phyloP scores from a whole-genome alignment of 2,888 invertebrate genomes.

The Nesidiocoris tenuis region DNA sequence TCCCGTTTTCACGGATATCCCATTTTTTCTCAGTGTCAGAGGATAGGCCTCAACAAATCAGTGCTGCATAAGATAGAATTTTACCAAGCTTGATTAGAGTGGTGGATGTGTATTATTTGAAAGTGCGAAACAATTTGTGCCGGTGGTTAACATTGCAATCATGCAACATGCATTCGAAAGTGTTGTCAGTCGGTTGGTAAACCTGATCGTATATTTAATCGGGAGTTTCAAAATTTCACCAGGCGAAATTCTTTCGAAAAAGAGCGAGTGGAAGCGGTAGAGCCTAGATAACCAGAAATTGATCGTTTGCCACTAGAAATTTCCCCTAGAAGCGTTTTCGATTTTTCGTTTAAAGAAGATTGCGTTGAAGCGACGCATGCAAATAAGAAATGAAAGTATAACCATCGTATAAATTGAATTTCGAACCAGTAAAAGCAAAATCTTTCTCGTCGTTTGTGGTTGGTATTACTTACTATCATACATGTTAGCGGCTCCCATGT shows the following conservation, averaged over 20 bases:
- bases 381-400: constrained; percentile 3
- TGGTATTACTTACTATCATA: constrained; percentile 48
- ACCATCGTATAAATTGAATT: constrained; percentile 28
- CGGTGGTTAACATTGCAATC: neutral
- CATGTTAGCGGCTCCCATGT: constrained; percentile 48
- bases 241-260: neutral
- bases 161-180: neutral
- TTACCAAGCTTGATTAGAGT: neutral
- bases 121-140: neutral
- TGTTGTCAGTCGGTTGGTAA: neutral
- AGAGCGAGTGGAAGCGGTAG: neutral
- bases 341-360: neutral
- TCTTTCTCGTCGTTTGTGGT: constrained; percentile 40
- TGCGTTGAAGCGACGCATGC: constrained; percentile 21
- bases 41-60: too few relatives aligned
- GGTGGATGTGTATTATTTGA: neutral
- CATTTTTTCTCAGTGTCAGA: too few relatives aligned
- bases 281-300: too few relatives aligned
- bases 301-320: neutral
- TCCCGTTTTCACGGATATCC: too few relatives aligned
- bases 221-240: too few relatives aligned
- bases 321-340: neutral
- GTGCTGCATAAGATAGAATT: neutral
- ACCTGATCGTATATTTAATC: too few relatives aligned
- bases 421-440: constrained; percentile 49